Evolutionary conservation across 2,888 invertebrate species (phyloP), one percentile per base, ranked within the genome.

Genomic region (Agrotis clavis): DNA sequence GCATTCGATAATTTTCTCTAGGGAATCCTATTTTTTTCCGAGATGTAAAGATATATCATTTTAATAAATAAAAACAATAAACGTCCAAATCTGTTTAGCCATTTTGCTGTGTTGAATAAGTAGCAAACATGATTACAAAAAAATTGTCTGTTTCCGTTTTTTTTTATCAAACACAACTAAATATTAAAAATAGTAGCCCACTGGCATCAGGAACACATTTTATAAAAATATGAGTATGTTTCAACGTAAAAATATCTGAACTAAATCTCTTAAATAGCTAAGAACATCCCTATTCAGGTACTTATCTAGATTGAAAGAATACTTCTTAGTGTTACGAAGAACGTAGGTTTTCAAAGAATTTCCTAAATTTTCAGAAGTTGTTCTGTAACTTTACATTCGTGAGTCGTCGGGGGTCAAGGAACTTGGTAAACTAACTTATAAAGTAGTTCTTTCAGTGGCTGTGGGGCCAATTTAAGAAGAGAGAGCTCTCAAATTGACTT

Each of bases 391-490:
- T 62, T 35, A 35, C 45, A 35, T 57, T 75, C 50, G 7, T 18
- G 13, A 50, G 21, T 35, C 54, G 30, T 16, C 14, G 5, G 61
- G 54, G 77, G 54, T 74, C 45, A 77, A 51, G n/a, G 9, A 56
- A 70, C 54, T 74, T 21, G 1, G n/a, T 7, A 45, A 61, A 56
- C 21, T 76, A 18, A 76, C 75, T 77, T 50, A 45, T 4, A 30
- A 71, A 61, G 48, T 50, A 21, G 54, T 21, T 30, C 61, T 54
- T 69, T 54, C n/a, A 77, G 77, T 50, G 45, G 61, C 70, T 45
- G 47, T 14, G 70, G 2, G 21, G n/a, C 25, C 19, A 21, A 70
- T 60, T 56, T 74, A 13, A 77, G 30, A 50, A 7, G 14, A 77
- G 48, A 50, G 13, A 18, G 14, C 50, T 51, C 21, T 21, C 7